Conservation (phyloP, 1,140 invertebrate genomes). For the Prorops nasuta region DNA sequence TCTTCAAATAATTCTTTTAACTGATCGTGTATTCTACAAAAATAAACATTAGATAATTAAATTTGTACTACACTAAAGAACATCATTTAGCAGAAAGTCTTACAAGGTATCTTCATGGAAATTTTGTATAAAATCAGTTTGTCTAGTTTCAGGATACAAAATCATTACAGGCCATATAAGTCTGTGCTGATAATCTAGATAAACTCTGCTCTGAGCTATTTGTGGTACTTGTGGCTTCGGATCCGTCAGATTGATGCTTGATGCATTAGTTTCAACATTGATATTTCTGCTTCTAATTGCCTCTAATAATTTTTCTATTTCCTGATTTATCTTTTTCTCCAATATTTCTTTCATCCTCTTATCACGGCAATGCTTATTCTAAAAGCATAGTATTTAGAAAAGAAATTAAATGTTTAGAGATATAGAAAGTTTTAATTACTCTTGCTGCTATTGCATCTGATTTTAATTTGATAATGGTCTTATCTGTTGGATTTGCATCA, state of each 20-base stretch:
- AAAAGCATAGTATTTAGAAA: too few relatives aligned
- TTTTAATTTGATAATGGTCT: conserved; percentile 61
- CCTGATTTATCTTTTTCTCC: too few relatives aligned
- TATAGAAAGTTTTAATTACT: too few relatives aligned
- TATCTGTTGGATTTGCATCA: conserved; percentile 58
- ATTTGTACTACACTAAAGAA: too few relatives aligned
- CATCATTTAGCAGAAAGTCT: conserved; percentile 20
- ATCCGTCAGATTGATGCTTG: conserved; percentile 54
- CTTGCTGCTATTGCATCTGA: conserved; percentile 63
- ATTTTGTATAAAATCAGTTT: conserved; percentile 71
- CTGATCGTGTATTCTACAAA: conserved; percentile 73
- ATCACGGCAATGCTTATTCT: too few relatives aligned
- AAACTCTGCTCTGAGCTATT: conserved; percentile 61
- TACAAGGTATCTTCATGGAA: conserved; percentile 73
- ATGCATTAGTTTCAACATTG: too few relatives aligned
- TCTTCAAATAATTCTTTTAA: conserved; percentile 72
- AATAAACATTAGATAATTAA: too few relatives aligned
- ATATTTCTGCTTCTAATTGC: conserved; percentile 58
- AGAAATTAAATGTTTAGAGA: too few relatives aligned
- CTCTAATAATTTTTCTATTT: conserved; percentile 58
- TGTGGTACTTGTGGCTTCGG: conserved; percentile 66
- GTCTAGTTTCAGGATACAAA: conserved; percentile 77
- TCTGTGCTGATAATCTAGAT: conserved; percentile 58
- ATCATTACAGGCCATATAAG: conserved; percentile 82
- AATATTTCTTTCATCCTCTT: too few relatives aligned